These are phyloP conservation scores for Micromys minutus DNA, from an alignment of 2,113 vertebrate species.

Conservation along the genomic window DNA sequence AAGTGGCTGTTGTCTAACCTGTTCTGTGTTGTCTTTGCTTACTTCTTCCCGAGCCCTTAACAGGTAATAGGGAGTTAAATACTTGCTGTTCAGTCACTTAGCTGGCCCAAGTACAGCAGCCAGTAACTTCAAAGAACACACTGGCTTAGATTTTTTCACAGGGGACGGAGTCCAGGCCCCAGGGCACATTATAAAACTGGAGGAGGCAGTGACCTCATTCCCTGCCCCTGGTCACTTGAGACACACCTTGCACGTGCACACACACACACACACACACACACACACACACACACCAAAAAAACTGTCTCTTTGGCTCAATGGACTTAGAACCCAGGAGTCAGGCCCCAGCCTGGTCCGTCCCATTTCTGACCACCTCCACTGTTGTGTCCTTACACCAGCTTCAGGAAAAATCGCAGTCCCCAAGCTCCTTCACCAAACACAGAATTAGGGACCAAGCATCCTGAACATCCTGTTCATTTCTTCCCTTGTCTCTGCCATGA, in stretches of 20 bases:
- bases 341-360: not conserved
- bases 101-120: conserved; percentile 6
- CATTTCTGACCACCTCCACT: not conserved
- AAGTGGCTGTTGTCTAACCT: conserved; percentile 51
- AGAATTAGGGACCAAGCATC: not conserved
- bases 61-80: conserved; percentile 55
- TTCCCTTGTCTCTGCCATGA: not conserved
- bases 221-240: not conserved
- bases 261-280: not conserved
- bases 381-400: not conserved
- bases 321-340: not conserved
- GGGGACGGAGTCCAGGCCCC: not conserved
- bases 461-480: not conserved
- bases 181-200: not conserved
- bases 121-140: conserved; percentile 58
- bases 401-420: not conserved
- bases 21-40: conserved; percentile 63
- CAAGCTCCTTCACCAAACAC: not conserved
- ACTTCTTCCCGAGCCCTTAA: conserved; percentile 55
- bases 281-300: not conserved
- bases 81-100: conserved; percentile 40
- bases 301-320: not conserved
- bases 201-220: not conserved
- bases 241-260: not conserved
- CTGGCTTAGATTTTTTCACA: not conserved